Conservation (phyloP, 2,113 vertebrate species). For the Gyps fulvus region DNA sequence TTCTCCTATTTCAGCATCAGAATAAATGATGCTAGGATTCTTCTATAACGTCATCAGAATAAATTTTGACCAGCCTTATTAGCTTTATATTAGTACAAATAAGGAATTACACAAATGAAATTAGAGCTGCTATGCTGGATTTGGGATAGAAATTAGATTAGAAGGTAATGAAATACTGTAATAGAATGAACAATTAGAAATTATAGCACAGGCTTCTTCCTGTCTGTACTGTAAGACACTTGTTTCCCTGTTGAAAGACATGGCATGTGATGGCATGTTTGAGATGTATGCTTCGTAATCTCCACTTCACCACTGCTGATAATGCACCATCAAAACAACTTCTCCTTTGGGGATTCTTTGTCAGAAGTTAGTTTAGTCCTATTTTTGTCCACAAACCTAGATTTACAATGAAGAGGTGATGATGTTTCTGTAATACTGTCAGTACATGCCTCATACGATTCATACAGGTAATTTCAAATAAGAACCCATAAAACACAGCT, state of each 20-base stretch:
- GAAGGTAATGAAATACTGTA: not conserved
- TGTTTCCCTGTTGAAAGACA: not conserved
- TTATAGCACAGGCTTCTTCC: not conserved
- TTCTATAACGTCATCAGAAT: not conserved
- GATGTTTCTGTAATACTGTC: not conserved
- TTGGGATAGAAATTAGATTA: not conserved
- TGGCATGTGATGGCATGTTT: not conserved
- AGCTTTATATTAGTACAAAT: not conserved
- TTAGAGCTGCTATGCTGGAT: not conserved
- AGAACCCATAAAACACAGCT: not conserved
- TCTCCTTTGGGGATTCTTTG: not conserved
- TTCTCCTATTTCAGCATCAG: not conserved
- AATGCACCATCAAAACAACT: not conserved
- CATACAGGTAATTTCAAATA: not conserved
- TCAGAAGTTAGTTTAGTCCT: not conserved
- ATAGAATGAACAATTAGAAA: not conserved
- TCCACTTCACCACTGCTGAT: not conserved
- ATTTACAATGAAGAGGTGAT: not conserved
- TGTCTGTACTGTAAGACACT: not conserved
- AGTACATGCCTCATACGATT: not conserved
- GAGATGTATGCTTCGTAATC: not conserved
- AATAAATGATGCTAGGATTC: not conserved
- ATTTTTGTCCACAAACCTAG: not conserved
- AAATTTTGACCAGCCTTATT: not conserved
- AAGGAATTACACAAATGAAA: not conserved